Base-by-base conservation (phyloP, 2,888 invertebrate species). In the Drosophila tripunctata region DNA sequence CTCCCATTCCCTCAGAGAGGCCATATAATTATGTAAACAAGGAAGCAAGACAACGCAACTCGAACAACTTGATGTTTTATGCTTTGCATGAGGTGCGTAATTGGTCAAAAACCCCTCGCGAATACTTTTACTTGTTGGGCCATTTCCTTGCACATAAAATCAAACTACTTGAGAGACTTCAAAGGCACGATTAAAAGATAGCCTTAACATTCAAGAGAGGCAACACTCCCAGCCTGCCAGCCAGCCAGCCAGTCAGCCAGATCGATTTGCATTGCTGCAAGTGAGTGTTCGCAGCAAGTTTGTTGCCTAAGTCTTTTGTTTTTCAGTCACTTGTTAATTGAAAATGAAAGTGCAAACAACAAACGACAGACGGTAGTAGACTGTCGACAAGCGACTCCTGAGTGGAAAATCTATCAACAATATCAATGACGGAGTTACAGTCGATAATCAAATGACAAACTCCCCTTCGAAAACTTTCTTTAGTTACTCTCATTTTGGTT, bases 301-400 rank as follows among this genome's bases (percentile, higher is more conserved):
- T 62, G 62, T 58, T 61, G 66, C 69, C 52, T 50, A 45, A 56
- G 64, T 63, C 56, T 63, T 68, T 64, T 56, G 47, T 65, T 60
- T 66, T 48, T 70, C 52, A 14, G 24, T 44, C 56, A 58, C 68
- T 68, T 74, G 74, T 73, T 75, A 75, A 85, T 82, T 85, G 83
- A 85, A 85, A 85, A 82, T 71, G 87, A 85, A 85, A 85, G 85
- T 82, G 79, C 77, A 78, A 75, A 77, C 60, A 77, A 35, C 43
- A 21, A 44, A 30, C 55, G 45, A 38, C 17, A 17, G 7, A 10
- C 54, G 61, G 48, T 24, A 65, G 48, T 24, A 36, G 45, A 54
- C 55, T 73, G 19, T 27, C 21, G 43, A 30, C 31, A 48, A 55
- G 7, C 31, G 22, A 65, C 22, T 61, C 21, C 22, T 41, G 33